Base-by-base conservation (phyloP, 2,113 vertebrate genomes). In the Tetrax tetrax region DNA sequence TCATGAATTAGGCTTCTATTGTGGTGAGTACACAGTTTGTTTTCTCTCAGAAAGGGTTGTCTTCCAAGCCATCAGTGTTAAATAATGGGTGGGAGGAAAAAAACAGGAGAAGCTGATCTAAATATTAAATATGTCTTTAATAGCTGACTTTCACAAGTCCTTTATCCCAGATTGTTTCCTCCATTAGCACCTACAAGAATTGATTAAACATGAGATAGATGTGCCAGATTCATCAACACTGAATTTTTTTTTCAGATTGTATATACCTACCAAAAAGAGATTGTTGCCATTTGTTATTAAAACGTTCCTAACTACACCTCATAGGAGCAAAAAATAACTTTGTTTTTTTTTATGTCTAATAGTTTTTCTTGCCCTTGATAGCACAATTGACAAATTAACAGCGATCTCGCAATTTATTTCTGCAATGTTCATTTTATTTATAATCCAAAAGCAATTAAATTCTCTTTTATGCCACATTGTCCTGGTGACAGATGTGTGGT, bases 371-470 rank as follows among this genome's bases (percentile, higher is more conserved):
- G 97, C 96, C 95, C 97, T 98, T 98, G 96, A 96, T 92, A 96
- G 75, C 57, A 78, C 71, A 96, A 87, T 90, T 35, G 59, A 89
- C 82, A 98, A 97, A 98, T 97, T 97, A 98, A 97, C 94, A 71
- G 75, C 71, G 95, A 97, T 97, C 89, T 89, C 9, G 51, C 97
- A 95, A 98, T 98, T 97, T 98, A 97, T 98, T 96, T 95, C 85
- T 59, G 54, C 85, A 95, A 95, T 90, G 96, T 87, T 98, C 92
- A 68, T 97, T 98, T 98, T 98, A 97, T 97, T 98, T 98, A 97
- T 98, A 97, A 98, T 97, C 95, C 89, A 91, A 94, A 97, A 95
- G 95, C 98, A 98, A 98, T 98, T 98, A 98, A 97, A 98, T 97
- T 97, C 72, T 75, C 96, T 97, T 98, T 98, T 97, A 96, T 97